Conservation (phyloP, 2,113 vertebrate genomes). For the Trachemys scripta region DNA sequence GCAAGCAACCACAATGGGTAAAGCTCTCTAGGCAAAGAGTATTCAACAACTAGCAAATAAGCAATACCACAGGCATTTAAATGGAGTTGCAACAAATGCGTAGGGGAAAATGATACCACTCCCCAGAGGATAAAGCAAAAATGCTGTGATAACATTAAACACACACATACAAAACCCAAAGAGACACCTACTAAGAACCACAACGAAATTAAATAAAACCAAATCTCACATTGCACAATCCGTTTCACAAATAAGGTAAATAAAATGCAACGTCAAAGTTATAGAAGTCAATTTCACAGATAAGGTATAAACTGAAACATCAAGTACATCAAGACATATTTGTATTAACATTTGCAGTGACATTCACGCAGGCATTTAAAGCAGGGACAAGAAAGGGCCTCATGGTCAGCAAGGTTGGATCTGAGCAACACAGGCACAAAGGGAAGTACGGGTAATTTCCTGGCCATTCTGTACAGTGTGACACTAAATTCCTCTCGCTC, state of each 20-base stretch:
- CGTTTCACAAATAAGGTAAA: background rate
- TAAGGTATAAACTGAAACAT: background rate
- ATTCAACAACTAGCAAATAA: background rate
- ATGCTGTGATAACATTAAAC: background rate
- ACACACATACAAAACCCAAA: background rate
- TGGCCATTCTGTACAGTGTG: background rate
- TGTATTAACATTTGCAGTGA: background rate
- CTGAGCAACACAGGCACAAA: background rate
- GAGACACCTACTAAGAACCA: background rate
- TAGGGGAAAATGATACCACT: fast-evolving
- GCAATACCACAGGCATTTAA: background rate
- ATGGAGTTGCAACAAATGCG: background rate
- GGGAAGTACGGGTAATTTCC: background rate
- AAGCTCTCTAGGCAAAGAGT: background rate
- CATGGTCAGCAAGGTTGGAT: fast-evolving
- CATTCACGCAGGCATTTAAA: background rate
- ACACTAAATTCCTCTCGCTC: background rate
- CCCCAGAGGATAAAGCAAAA: fast-evolving
- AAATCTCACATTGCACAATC: background rate
- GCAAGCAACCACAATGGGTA: background rate
- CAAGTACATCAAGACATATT: background rate
- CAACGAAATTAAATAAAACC: background rate
- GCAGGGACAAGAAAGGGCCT: background rate
- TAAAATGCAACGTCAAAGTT: background rate
- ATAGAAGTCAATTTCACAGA: background rate